Percentiles rank a stretch among this genome's conserved stretches.
phyloP scores from a whole-genome alignment of 2,113 vertebrate species.

The Cervus canadensis region DNA sequence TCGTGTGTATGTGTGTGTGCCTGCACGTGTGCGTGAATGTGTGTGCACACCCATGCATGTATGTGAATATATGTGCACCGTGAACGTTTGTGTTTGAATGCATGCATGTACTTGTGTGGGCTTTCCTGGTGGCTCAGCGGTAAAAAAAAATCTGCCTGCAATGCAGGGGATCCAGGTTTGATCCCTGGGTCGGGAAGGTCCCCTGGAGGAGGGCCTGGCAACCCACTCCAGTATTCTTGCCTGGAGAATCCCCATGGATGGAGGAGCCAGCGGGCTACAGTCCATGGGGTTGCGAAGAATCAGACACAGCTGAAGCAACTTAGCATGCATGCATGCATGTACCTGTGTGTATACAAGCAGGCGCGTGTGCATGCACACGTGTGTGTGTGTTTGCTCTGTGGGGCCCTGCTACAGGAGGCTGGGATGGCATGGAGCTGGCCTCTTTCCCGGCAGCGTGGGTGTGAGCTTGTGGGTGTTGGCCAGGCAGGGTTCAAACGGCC shows the following conservation, averaged over 20 bases:
- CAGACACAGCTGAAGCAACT: neutral
- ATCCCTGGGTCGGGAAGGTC: neutral
- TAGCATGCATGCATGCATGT: accelerated
- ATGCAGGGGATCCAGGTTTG: neutral
- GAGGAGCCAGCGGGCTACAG: neutral
- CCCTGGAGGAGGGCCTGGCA: neutral
- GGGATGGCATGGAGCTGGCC: accelerated
- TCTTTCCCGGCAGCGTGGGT: neutral
- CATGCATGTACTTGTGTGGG: neutral
- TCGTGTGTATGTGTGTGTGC: neutral
- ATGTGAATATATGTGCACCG: accelerated
- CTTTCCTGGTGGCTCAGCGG: neutral
- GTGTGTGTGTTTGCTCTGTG: neutral
- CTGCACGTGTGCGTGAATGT: accelerated
- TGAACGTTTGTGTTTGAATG: accelerated
- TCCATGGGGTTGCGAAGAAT: neutral
- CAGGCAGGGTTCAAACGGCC: neutral
- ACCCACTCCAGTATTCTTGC: neutral
- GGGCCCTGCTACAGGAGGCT: neutral
- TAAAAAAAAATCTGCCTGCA: neutral
- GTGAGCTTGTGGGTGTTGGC: neutral
- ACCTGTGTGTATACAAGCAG: neutral
- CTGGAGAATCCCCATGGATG: neutral
- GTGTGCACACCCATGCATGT: accelerated
- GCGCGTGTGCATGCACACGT: accelerated